A percentile compares a stretch with the other conserved stretches of the same genome.
These are phyloP conservation scores for Mustelus asterias DNA, from an alignment of 2,113 vertebrate genomes.

Conservation along the genomic window DNA sequence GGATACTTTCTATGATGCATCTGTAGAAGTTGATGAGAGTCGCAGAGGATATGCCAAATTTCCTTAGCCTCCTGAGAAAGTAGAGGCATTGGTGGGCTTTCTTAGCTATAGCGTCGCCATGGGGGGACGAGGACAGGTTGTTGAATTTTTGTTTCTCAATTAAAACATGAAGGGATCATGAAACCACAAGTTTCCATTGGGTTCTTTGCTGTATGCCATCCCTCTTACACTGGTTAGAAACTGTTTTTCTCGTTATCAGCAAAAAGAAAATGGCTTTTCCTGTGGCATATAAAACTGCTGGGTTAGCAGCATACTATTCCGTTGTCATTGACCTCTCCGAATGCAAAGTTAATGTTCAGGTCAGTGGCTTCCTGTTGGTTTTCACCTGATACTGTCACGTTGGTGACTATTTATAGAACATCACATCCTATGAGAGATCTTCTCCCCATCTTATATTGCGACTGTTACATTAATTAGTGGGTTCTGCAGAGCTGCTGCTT, in stretches of 20 bases:
- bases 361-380: slow-evolving; percentile 21
- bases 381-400: not conserved
- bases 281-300: not conserved
- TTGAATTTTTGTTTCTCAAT: not conserved
- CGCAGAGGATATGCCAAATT: no score
- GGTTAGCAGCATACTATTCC: not conserved
- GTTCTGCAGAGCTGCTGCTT: not conserved
- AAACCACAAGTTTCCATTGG: not conserved
- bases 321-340: not conserved
- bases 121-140: no score
- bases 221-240: not conserved
- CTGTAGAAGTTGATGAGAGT: no score
- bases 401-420: not conserved
- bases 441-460: not conserved
- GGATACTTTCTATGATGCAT: no score
- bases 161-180: not conserved
- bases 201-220: not conserved
- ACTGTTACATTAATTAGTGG: not conserved
- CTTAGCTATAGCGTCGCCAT: no score
- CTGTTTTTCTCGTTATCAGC: not conserved
- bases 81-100: no score
- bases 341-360: slow-evolving; percentile 20
- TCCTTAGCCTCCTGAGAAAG: no score
- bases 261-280: not conserved
- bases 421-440: not conserved